Evolutionary conservation across 2,888 invertebrate genomes (phyloP).

Genomic region (Gisinianus flammeolus): DNA sequence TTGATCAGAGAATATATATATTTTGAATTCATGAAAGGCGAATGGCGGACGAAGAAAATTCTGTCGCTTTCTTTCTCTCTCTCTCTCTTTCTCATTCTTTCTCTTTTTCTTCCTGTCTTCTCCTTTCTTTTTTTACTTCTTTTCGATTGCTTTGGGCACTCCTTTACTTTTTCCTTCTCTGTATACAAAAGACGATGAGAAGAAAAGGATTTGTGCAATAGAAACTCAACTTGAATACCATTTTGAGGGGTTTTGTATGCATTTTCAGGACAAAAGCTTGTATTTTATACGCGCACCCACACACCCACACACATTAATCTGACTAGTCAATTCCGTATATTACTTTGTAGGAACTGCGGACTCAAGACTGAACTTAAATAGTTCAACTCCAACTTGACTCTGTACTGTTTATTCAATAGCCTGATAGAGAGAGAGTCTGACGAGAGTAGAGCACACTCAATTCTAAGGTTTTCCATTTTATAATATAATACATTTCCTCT

Average conservation of each 20-base stretch:
- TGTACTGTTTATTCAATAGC: no score
- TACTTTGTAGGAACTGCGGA: no score
- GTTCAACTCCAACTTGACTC: no score
- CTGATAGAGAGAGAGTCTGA: no score
- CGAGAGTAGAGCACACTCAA: no score
- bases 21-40: conserved; percentile 4
- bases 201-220: conserved; percentile 7
- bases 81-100: background rate
- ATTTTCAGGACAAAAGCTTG: background rate
- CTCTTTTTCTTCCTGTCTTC: background rate
- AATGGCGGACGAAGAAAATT: conserved; percentile 1
- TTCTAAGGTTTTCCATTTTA: no score
- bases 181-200: background rate
- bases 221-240: background rate
- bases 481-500: no score
- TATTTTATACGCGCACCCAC: no score
- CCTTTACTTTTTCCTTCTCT: background rate
- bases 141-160: conserved; percentile 1
- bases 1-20: conserved; percentile 33
- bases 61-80: conserved; percentile 1
- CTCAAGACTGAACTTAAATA: no score
- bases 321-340: no score
- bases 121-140: background rate
- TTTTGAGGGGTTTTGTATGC: background rate
- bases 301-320: no score